phyloP scores from a whole-genome alignment of 2,797 vertebrate species.

The Sylvilagus floridanus region DNA sequence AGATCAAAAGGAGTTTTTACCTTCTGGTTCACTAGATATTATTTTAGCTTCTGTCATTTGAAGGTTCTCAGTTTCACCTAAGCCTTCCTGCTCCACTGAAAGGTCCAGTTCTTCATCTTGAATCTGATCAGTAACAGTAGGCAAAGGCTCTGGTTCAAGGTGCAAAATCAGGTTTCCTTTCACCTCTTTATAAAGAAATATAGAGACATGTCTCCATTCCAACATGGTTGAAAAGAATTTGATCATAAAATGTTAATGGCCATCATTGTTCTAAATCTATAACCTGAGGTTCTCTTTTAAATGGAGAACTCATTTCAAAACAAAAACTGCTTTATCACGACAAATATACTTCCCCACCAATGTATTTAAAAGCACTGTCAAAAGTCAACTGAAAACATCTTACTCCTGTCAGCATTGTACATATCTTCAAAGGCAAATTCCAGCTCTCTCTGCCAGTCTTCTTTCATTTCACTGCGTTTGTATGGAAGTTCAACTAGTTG shows the following conservation, averaged over 20 bases:
- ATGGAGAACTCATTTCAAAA: constrained; percentile 37
- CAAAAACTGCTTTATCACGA: constrained; percentile 50
- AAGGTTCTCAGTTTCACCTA: constrained; percentile 51
- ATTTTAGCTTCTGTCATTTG: constrained; percentile 59
- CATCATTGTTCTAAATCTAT: constrained; percentile 42
- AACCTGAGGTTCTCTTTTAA: constrained; percentile 38
- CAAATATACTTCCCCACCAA: background rate
- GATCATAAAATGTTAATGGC: background rate
- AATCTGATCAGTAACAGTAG: constrained; percentile 86
- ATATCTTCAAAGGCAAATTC: constrained; percentile 97
- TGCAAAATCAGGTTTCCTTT: constrained; percentile 92
- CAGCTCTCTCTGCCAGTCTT: constrained; percentile 94
- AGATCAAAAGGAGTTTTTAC: constrained; percentile 76
- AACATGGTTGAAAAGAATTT: constrained; percentile 70
- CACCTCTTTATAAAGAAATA: constrained; percentile 88
- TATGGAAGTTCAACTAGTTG: constrained; percentile 92
- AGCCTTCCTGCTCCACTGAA: constrained; percentile 89
- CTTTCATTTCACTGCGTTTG: constrained; percentile 89
- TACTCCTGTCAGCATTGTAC: constrained; percentile 93
- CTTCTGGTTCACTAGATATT: constrained; percentile 56
- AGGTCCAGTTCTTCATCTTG: constrained; percentile 94
- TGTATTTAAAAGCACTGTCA: background rate
- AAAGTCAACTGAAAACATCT: constrained; percentile 69
- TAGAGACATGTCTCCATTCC: background rate
- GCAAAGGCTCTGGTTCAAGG: constrained; percentile 94